Evolutionary conservation across 2,113 vertebrate genomes (phyloP).

Genomic region (Tupaia chinensis): DNA sequence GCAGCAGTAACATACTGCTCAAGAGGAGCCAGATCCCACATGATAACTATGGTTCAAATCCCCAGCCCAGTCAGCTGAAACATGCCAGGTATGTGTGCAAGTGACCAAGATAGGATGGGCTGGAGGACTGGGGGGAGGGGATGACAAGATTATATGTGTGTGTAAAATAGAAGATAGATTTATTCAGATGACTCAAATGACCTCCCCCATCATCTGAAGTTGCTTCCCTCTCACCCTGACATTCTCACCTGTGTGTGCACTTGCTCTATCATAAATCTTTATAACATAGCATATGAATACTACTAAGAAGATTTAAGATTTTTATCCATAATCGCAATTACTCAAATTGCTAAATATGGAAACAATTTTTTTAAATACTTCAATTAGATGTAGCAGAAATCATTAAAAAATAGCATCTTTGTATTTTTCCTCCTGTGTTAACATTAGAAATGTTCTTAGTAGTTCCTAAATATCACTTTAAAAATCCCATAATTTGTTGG

Average conservation of each 20-base stretch:
- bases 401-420: neutral
- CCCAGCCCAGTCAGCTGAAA: no score
- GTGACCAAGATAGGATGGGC: no score
- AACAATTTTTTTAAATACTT: neutral
- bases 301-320: conserved; percentile 2
- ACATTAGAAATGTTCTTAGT: neutral
- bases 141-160: neutral
- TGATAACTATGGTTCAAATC: no score
- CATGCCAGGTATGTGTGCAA: no score
- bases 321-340: neutral
- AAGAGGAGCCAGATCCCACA: no score
- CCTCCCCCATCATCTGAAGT: neutral
- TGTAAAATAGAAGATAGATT: neutral
- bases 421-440: neutral
- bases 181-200: neutral
- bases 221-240: no score
- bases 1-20: no score
- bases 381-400: neutral
- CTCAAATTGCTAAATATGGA: conserved; percentile 40
- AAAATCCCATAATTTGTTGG: neutral
- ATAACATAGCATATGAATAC: neutral
- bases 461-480: neutral
- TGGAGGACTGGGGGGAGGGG: no score
- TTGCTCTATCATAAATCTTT: no score
- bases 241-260: no score